These are phyloP conservation scores for Nomada fucata DNA, from an alignment of 2,888 invertebrate genomes.

Conservation along the genomic window DNA sequence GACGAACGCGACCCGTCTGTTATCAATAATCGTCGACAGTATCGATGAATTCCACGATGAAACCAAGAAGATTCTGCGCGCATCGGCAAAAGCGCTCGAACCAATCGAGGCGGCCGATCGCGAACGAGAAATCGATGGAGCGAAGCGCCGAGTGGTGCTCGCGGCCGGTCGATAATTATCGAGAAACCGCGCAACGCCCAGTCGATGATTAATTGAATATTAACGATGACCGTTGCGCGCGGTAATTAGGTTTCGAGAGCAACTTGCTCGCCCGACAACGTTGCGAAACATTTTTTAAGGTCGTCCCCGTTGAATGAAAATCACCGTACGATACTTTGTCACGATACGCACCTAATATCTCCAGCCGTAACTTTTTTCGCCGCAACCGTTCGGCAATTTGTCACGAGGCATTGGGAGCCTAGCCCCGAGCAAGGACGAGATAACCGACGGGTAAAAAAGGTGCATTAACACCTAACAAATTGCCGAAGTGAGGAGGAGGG, in stretches of 20 bases:
- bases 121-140: constrained; percentile 10
- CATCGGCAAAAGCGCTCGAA: constrained; percentile 60
- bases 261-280: constrained; percentile 4
- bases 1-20: too few species aligned
- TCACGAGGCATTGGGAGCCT: constrained; percentile 13
- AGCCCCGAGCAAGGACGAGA: neutral
- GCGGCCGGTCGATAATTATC: constrained; percentile 58
- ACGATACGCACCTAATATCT: neutral
- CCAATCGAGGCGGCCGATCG: constrained; percentile 32
- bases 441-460: constrained; percentile 7
- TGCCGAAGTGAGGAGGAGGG: neutral
- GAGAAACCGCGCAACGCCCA: constrained; percentile 53
- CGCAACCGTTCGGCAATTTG: constrained; percentile 19
- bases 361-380: neutral
- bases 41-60: constrained; percentile 47
- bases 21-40: too few species aligned
- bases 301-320: neutral
- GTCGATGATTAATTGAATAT: constrained; percentile 63
- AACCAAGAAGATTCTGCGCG: constrained; percentile 54
- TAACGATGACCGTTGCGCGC: constrained; percentile 45
- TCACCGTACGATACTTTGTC: constrained; percentile 9
- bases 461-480: constrained; percentile 31
- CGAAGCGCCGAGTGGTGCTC: constrained; percentile 36
- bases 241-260: constrained; percentile 57
- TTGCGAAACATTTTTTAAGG: constrained; percentile 28